These are phyloP conservation scores for Trissoscelio sp. DNA, from an alignment of 2,888 invertebrate species.

Conservation along the genomic window DNA sequence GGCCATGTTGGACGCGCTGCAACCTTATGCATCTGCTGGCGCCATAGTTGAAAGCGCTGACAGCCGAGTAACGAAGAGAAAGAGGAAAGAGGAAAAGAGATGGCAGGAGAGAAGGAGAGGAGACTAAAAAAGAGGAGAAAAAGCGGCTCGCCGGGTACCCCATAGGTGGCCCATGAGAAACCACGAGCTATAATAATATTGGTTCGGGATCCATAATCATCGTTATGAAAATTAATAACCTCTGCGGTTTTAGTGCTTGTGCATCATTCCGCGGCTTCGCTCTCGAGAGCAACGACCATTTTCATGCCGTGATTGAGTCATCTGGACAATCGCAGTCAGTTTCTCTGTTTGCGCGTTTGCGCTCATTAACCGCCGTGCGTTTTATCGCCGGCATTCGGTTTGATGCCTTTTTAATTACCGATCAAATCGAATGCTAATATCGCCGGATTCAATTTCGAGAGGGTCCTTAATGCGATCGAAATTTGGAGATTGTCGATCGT, in stretches of 20 bases:
- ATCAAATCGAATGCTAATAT: conserved; percentile 21
- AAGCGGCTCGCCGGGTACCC: conserved; percentile 63
- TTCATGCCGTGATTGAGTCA: conserved; percentile 74
- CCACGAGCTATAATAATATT: conserved; percentile 78
- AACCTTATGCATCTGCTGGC: conserved; percentile 78
- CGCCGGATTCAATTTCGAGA: neutral
- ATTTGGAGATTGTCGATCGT: too few relatives aligned
- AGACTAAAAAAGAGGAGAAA: conserved; percentile 64
- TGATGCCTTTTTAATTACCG: conserved; percentile 44
- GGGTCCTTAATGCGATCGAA: conserved; percentile 9
- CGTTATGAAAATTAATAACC: conserved; percentile 81
- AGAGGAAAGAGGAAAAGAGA: conserved; percentile 61
- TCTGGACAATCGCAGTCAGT: conserved; percentile 44
- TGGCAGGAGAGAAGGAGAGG: conserved; percentile 19
- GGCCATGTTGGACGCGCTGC: conserved; percentile 72
- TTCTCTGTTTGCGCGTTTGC: conserved; percentile 45
- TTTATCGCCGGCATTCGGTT: conserved; percentile 16
- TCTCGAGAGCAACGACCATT: conserved; percentile 70
- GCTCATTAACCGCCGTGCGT: conserved; percentile 42
- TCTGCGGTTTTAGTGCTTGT: conserved; percentile 76
- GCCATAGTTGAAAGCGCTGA: conserved; percentile 78
- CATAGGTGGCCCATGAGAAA: conserved; percentile 76
- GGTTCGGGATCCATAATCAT: conserved; percentile 77
- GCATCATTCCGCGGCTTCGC: conserved; percentile 61
- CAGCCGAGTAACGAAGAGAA: conserved; percentile 69